Evolutionary conservation across 2,888 invertebrate species (phyloP), one percentile per base, ranked within the genome.

Genomic region (Caenorhabditis sp.): DNA sequence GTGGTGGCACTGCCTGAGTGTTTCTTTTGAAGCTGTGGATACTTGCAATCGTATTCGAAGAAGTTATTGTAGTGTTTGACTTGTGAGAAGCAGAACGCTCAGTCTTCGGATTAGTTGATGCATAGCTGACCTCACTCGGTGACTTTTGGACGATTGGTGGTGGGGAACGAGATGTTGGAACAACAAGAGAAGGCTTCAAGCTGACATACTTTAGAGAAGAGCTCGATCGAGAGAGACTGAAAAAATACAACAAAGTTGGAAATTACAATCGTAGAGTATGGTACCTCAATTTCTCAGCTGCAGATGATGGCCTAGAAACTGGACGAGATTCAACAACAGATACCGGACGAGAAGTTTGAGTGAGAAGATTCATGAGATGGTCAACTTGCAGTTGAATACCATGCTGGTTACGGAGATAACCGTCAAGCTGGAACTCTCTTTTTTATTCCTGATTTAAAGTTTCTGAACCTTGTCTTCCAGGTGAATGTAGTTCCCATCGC

Each of bases 401-500:
- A 18, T 69, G 47, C 26, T 82, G 82, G 11, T 78, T 61, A 13
- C 65, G 58, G 13, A 76, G 68, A 18, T 76, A 71, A 22, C 62
- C 69, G 50, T 79, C 82, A 11, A 82, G 58, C 82, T 82, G 62
- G 32, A 77, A 3, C 5, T 13, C 22, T 22, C 20, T 40, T 44
- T 28, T 50, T 22, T 18, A 1, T 20, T 9, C 20, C 18, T n/a
- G 9, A 51, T 18, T 9, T 6, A 32, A 4, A 6, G 9, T 32
- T 32, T 24, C 32, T 32, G 11, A 2, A 82, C 82, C 60, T 82
- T 82, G 20, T 82, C 68, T 18, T 82, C 82, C 51, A 82, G 28
- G 20, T 74, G 68, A 20, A 78, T 69, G 51, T 76, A 82, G 5
- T 74, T 78, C 18, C 71, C 76, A 51, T 82, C 82, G 8, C 74